Percentiles rank a stretch among this genome's conserved stretches.
Conservation (phyloP, 2,888 invertebrate species). For the Andrena camellia region DNA sequence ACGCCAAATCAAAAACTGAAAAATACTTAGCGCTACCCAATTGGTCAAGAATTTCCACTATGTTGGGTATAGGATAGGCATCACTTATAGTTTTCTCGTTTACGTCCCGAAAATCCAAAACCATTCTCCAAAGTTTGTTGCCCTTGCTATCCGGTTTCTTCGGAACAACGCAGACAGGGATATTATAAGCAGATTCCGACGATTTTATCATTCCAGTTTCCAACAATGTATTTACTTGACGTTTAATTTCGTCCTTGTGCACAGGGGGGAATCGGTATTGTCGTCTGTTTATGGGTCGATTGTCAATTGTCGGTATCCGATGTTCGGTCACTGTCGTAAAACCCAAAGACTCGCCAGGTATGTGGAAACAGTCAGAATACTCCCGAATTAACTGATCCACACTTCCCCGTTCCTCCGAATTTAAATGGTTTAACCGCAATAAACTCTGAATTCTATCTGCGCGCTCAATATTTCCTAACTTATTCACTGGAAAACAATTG, state of each 20-base stretch:
- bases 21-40: slow-evolving; percentile 12
- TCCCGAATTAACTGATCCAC: not conserved
- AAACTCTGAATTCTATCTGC: not conserved
- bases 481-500: not conserved
- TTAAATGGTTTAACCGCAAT: not conserved
- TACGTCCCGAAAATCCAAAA: not conserved
- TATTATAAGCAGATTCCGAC: not conserved
- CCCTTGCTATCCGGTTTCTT: slow-evolving; percentile 3
- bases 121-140: slow-evolving; percentile 2
- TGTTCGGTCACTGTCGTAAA: not conserved
- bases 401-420: not conserved
- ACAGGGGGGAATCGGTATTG: not conserved
- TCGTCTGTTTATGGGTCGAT: not conserved
- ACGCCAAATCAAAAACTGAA: slow-evolving; percentile 4
- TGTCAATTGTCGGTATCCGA: not conserved
- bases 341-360: slow-evolving; percentile 5
- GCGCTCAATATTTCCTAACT: not conserved
- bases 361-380: not conserved
- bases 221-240: not conserved
- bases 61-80: slow-evolving; percentile 12
- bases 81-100: not conserved
- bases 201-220: not conserved
- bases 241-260: slow-evolving; percentile 8
- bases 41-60: slow-evolving; percentile 10
- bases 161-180: not conserved